A percentile compares a stretch with the other conserved stretches of the same genome.
Evolutionary conservation across 2,797 vertebrate genomes (phyloP).

Genomic region (Capromys pilorides): DNA sequence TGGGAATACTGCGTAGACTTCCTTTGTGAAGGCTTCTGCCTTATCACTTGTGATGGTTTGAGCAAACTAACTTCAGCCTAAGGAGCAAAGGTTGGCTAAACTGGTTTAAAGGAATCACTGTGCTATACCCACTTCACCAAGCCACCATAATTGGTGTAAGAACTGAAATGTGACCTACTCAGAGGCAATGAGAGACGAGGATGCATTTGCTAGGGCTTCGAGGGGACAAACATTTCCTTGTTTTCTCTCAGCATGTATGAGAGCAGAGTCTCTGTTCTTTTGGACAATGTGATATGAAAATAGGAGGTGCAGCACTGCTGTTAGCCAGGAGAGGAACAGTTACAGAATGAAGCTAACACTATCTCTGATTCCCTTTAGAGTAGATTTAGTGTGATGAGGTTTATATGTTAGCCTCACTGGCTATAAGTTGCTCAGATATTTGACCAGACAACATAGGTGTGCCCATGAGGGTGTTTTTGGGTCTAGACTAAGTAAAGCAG

Average conservation of each 20-base stretch:
- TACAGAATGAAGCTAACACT: background rate
- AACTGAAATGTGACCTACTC: background rate
- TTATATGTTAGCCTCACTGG: background rate
- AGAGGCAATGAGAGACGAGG: background rate
- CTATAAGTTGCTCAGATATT: background rate
- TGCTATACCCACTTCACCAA: background rate
- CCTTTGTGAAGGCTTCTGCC: background rate
- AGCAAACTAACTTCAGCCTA: background rate
- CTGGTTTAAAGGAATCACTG: background rate
- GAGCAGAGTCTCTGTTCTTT: conserved; percentile 3
- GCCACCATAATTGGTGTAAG: background rate
- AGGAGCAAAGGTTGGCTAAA: background rate
- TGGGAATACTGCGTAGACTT: conserved; percentile 14
- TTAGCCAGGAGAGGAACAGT: background rate
- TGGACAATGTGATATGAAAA: background rate
- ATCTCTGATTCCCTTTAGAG: background rate
- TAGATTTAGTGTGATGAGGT: background rate
- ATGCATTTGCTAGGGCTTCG: background rate
- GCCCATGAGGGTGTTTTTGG: background rate
- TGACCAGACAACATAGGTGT: background rate
- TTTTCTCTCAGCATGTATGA: background rate
- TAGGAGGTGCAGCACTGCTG: background rate
- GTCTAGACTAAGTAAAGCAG: background rate
- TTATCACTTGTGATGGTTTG: background rate
- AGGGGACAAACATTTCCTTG: background rate